These are phyloP conservation scores for Neomonachus schauinslandi DNA, from an alignment of 2,113 vertebrate genomes.

Conservation along the genomic window DNA sequence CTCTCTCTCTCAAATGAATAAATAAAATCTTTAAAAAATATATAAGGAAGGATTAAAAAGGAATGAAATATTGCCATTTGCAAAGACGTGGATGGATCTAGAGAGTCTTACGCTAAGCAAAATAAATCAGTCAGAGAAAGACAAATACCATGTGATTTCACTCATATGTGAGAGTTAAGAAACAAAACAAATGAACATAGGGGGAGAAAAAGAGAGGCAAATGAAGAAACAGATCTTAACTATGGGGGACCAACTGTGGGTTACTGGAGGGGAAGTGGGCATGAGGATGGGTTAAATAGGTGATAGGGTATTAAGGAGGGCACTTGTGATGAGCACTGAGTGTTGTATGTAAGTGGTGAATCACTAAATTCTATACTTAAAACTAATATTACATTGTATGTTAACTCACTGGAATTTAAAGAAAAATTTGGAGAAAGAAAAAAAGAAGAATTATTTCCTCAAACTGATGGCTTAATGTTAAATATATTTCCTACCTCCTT, in stretches of 20 bases:
- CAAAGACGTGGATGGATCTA: background rate
- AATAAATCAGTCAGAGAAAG: background rate
- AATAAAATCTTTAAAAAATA: too few relatives aligned
- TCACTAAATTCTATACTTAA: background rate
- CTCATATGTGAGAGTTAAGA: background rate
- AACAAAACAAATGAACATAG: background rate
- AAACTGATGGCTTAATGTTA: background rate
- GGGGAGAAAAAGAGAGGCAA: background rate
- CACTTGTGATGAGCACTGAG: background rate
- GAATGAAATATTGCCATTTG: background rate
- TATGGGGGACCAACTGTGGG: background rate
- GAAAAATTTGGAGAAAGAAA: background rate
- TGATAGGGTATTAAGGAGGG: background rate
- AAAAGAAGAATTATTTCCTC: background rate
- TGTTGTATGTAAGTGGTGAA: background rate
- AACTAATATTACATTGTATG: background rate
- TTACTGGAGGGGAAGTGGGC: background rate
- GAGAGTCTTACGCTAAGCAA: background rate
- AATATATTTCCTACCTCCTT: background rate
- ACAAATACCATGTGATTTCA: background rate
- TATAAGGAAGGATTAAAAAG: background rate
- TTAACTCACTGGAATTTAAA: background rate
- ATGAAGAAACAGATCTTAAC: background rate
- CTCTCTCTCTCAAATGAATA: too few relatives aligned
- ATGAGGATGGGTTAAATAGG: background rate